Conservation (phyloP, 2,888 invertebrate genomes). For the Boloria euphrosyne region DNA sequence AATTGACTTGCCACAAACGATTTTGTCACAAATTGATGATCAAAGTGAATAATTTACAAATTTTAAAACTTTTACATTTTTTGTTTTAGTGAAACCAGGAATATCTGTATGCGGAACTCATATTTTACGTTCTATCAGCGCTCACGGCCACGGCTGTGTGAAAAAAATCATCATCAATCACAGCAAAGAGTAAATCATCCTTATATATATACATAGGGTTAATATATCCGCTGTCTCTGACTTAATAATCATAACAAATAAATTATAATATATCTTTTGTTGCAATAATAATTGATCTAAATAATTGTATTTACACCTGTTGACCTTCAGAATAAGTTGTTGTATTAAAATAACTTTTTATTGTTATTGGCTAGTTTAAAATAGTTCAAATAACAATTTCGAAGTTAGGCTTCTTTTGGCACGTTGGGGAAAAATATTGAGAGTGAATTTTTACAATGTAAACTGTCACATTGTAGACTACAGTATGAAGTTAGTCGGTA, state of each 20-base stretch:
- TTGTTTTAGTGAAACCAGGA: slow-evolving; percentile 24
- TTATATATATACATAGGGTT: slow-evolving; percentile 45
- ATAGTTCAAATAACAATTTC: background rate
- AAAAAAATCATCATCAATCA: slow-evolving; percentile 43
- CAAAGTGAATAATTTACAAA: background rate
- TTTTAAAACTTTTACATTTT: slow-evolving; percentile 5
- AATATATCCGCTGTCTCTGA: slow-evolving; percentile 41
- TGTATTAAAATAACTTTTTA: background rate
- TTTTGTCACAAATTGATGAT: slow-evolving; percentile 3
- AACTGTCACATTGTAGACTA: no score
- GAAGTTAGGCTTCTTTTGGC: no score
- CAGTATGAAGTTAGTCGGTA: no score
- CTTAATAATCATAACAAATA: slow-evolving; percentile 40
- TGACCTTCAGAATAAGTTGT: background rate
- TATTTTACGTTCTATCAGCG: slow-evolving; percentile 41
- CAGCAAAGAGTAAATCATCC: slow-evolving; percentile 44
- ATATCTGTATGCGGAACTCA: slow-evolving; percentile 43
- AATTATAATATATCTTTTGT: slow-evolving; percentile 18
- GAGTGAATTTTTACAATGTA: no score
- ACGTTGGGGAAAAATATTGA: no score
- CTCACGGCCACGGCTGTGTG: slow-evolving; percentile 33
- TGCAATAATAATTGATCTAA: slow-evolving; percentile 27
- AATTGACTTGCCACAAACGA: background rate
- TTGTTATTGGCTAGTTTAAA: slow-evolving; percentile 1
- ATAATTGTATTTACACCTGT: background rate